Conservation (phyloP, 2,113 vertebrate species). For the Muntiacus reevesi region DNA sequence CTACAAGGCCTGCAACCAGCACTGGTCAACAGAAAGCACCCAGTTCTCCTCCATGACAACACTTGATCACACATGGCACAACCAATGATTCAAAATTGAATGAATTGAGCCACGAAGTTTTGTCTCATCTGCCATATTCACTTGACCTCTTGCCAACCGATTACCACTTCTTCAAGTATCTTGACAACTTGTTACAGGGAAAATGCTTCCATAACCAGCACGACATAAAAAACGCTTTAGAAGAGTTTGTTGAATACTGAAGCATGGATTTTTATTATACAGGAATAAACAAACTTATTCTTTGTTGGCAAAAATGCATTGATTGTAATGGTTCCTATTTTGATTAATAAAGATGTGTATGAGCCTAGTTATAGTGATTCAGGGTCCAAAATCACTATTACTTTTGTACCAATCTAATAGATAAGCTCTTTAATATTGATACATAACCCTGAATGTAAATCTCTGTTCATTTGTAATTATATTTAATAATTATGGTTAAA, state of each 20-base stretch:
- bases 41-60: not conserved
- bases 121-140: not conserved
- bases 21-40: not conserved
- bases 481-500: not conserved
- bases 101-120: not conserved
- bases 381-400: not conserved
- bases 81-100: not conserved
- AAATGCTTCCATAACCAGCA: not conserved
- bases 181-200: not conserved
- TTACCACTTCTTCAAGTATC: not conserved
- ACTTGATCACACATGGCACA: not conserved
- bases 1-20: not conserved
- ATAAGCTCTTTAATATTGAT: not conserved
- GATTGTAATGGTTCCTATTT: not conserved
- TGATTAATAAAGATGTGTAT: not conserved
- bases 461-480: not conserved
- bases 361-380: not conserved
- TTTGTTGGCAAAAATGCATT: not conserved
- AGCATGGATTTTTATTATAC: not conserved
- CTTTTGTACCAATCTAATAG: not conserved
- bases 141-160: not conserved
- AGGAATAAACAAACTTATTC: not conserved
- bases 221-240: rapidly evolving
- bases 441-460: not conserved
- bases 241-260: not conserved